Conservation (phyloP, 2,113 vertebrate genomes). For the Cyprinodon tularosa region DNA sequence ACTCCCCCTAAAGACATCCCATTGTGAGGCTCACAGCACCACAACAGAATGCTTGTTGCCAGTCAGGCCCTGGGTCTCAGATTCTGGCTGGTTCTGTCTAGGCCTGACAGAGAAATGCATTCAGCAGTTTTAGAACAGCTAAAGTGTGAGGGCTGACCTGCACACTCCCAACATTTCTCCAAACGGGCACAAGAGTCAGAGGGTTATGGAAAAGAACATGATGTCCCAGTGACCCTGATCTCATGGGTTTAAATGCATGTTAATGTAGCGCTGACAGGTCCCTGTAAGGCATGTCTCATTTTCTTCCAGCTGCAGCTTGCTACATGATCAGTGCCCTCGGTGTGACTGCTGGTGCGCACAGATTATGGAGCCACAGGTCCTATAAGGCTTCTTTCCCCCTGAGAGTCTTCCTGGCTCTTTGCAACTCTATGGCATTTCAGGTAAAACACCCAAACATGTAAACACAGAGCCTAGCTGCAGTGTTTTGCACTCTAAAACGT, state of each 20-base stretch:
- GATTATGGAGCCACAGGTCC: constrained; percentile 93
- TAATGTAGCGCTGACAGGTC: constrained; percentile 20
- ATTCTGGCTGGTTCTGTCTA: constrained; percentile 61
- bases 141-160: constrained; percentile 48
- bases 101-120: constrained; percentile 68
- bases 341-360: constrained; percentile 90
- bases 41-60: constrained; percentile 67
- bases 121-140: constrained; percentile 59
- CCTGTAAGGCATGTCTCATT: constrained; percentile 29
- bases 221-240: constrained; percentile 44
- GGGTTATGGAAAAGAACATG: constrained; percentile 46
- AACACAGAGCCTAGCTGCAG: not conserved
- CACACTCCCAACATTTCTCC: constrained; percentile 21
- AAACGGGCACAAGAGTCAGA: constrained; percentile 26
- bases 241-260: constrained; percentile 31
- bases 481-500: not conserved
- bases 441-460: constrained; percentile 67
- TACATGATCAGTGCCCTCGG: constrained; percentile 83
- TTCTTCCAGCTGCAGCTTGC: constrained; percentile 76
- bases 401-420: constrained; percentile 83
- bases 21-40: constrained; percentile 71
- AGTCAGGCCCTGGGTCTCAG: constrained; percentile 56
- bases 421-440: constrained; percentile 92
- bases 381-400: constrained; percentile 90
- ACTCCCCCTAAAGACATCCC: constrained; percentile 64